A percentile compares a stretch with the other conserved stretches of the same genome.
These are phyloP conservation scores for Temnothorax longispinosus DNA, from an alignment of 1,140 invertebrate genomes.

Conservation along the genomic window DNA sequence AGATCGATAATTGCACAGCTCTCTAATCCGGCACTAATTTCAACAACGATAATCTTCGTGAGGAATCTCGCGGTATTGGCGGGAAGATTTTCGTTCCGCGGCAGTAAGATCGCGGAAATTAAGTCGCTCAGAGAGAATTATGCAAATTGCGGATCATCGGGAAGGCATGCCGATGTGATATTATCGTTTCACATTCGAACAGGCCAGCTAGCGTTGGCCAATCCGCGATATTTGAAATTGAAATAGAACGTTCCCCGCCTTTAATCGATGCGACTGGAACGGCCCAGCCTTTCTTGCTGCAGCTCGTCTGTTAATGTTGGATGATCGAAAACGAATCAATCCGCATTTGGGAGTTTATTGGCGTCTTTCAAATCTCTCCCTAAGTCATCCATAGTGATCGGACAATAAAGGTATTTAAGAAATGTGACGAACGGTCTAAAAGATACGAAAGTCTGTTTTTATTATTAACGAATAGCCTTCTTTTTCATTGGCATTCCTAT, in stretches of 20 bases:
- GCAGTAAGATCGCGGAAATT: conserved; percentile 62
- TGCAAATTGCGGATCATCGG: conserved; percentile 69
- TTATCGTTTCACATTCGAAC: conserved; percentile 67
- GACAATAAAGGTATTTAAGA: neutral
- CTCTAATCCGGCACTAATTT: conserved; percentile 44
- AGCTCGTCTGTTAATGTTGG: neutral
- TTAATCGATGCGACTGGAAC: conserved; percentile 60
- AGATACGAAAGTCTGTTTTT: conserved; percentile 20
- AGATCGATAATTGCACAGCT: conserved; percentile 31
- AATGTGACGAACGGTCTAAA: neutral
- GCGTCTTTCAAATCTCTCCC: neutral
- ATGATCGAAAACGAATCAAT: conserved; percentile 21
- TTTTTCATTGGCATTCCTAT: neutral
- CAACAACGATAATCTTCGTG: conserved; percentile 16
- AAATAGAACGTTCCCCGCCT: conserved; percentile 63
- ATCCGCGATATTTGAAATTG: conserved; percentile 70
- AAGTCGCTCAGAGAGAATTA: conserved; percentile 67
- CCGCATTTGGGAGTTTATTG: neutral
- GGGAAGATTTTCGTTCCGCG: conserved; percentile 22
- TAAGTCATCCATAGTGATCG: neutral
- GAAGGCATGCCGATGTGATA: conserved; percentile 51
- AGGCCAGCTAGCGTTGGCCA: neutral
- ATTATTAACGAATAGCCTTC: neutral
- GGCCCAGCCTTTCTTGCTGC: neutral
- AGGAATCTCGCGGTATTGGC: conserved; percentile 30